A percentile compares a stretch with the other conserved stretches of the same genome.
phyloP scores from a whole-genome alignment of 2,888 invertebrate genomes.

The Formica aserva region DNA sequence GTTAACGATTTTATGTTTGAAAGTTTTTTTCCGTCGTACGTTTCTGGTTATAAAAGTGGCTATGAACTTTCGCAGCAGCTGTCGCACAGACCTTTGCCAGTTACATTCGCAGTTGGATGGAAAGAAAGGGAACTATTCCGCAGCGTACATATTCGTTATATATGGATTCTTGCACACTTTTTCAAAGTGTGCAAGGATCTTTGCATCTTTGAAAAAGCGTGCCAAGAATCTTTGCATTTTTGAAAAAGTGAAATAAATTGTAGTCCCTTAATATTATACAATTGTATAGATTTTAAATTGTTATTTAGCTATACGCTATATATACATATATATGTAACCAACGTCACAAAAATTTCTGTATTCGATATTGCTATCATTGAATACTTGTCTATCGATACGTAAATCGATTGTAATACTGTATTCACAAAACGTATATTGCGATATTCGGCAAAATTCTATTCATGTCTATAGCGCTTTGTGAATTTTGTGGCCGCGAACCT shows the following conservation, averaged over 20 bases:
- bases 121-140: background rate
- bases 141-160: background rate
- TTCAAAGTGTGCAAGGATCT: too few relatives aligned
- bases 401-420: background rate
- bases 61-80: background rate
- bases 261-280: too few relatives aligned
- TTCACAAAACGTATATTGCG: background rate
- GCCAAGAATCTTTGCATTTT: too few relatives aligned
- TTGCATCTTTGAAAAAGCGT: too few relatives aligned
- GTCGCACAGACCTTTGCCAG: background rate
- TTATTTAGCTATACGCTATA: background rate
- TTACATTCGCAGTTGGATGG: slow-evolving; percentile 6
- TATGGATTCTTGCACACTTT: too few relatives aligned
- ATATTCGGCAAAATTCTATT: slow-evolving; percentile 1
- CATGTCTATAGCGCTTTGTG: background rate
- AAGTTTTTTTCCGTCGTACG: background rate
- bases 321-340: background rate
- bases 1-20: background rate
- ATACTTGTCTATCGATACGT: background rate
- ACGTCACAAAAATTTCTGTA: background rate
- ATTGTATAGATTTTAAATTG: background rate
- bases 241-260: too few relatives aligned
- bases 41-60: background rate
- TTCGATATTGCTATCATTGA: background rate
- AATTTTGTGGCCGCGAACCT: background rate